Percentiles rank a stretch among this genome's conserved stretches.
These are phyloP conservation scores for Lophius piscatorius DNA, from an alignment of 2,113 vertebrate species.

Conservation along the genomic window DNA sequence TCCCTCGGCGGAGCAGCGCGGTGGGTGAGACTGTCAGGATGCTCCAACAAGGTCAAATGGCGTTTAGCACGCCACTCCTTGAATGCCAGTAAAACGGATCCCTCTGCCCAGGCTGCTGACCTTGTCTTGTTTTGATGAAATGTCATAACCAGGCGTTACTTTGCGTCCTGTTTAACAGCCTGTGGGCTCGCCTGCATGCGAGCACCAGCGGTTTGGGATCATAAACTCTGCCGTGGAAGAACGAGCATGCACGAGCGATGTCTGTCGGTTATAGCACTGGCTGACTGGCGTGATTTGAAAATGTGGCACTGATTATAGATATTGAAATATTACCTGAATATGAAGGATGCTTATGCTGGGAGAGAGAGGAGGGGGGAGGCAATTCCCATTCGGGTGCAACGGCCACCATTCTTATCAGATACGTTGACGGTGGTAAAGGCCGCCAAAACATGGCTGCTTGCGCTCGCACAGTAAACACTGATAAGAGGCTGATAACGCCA, in stretches of 20 bases:
- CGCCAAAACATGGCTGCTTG: constrained; percentile 26
- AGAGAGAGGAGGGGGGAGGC: constrained; percentile 3
- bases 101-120: constrained; percentile 51
- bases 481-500: constrained; percentile 20
- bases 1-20: constrained; percentile 10
- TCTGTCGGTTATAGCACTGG: background rate
- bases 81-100: constrained; percentile 59
- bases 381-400: constrained; percentile 9
- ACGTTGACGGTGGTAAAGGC: constrained; percentile 33
- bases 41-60: constrained; percentile 70
- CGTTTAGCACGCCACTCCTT: constrained; percentile 49
- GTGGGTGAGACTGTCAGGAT: constrained; percentile 54
- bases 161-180: constrained; percentile 56
- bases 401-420: constrained; percentile 27
- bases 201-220: constrained; percentile 23
- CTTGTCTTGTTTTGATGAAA: constrained; percentile 74
- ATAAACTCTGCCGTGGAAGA: background rate
- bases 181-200: constrained; percentile 15
- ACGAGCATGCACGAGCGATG: constrained; percentile 5
- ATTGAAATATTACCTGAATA: constrained; percentile 27
- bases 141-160: constrained; percentile 56
- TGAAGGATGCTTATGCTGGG: constrained; percentile 20
- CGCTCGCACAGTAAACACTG: constrained; percentile 32
- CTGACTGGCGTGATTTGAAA: constrained; percentile 37
- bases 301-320: constrained; percentile 32